Evolutionary conservation across 2,888 invertebrate species (phyloP).

Genomic region (Frankliniella intonsa): DNA sequence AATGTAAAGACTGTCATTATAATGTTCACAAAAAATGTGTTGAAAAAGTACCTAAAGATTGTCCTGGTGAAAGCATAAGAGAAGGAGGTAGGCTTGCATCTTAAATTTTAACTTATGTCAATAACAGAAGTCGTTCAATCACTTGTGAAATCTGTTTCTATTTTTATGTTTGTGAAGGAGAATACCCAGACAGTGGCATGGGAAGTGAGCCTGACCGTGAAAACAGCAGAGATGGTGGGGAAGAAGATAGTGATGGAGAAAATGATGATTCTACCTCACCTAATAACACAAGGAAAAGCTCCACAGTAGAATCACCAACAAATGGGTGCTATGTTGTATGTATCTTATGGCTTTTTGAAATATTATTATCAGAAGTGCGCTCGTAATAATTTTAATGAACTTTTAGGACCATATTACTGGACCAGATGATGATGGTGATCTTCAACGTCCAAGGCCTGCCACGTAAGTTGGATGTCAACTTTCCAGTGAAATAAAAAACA

Average conservation of each 20-base stretch:
- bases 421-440: constrained; percentile 35
- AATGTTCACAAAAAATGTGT: constrained; percentile 94
- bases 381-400: background rate
- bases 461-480: background rate
- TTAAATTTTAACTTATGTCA: constrained; percentile 12
- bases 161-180: constrained; percentile 42
- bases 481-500: too few species aligned
- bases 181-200: constrained; percentile 54
- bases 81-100: constrained; percentile 37
- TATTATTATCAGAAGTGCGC: background rate
- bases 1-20: constrained; percentile 95
- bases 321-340: constrained; percentile 34
- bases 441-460: background rate
- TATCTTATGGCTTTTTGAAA: background rate
- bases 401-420: constrained; percentile 36
- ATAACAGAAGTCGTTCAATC: background rate
- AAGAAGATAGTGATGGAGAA: constrained; percentile 58
- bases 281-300: constrained; percentile 32
- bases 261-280: constrained; percentile 38
- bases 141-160: constrained; percentile 27
- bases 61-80: constrained; percentile 65
- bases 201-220: constrained; percentile 52
- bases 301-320: constrained; percentile 34
- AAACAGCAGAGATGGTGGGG: constrained; percentile 48
- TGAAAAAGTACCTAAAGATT: constrained; percentile 84